Conservation (phyloP, 2,888 invertebrate genomes). For the Hypsopygia costalis region DNA sequence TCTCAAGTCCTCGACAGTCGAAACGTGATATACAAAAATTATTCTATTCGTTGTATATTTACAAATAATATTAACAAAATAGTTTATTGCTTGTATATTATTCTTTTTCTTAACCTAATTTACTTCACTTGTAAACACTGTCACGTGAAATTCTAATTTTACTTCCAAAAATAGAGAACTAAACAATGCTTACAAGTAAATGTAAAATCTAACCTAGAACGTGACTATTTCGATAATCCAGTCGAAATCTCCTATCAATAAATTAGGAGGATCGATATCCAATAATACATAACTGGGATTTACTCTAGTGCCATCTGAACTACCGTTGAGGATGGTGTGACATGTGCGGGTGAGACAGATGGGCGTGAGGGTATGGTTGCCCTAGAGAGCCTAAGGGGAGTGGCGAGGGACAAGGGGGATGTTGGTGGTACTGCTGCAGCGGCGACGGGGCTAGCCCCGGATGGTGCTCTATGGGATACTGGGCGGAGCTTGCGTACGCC, state of each 20-base stretch:
- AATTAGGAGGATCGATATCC: slow-evolving; percentile 24
- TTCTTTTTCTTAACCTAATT: slow-evolving; percentile 43
- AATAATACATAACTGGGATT: slow-evolving; percentile 28
- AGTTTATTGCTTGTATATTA: slow-evolving; percentile 59
- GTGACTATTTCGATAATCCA: slow-evolving; percentile 64
- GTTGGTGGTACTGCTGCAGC: slow-evolving; percentile 87
- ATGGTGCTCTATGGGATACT: slow-evolving; percentile 85
- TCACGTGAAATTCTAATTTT: not conserved
- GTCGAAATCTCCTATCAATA: slow-evolving; percentile 31
- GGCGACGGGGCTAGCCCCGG: slow-evolving; percentile 83
- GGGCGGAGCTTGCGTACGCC: slow-evolving; percentile 90
- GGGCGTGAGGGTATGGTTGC: slow-evolving; percentile 75
- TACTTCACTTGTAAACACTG: slow-evolving; percentile 10
- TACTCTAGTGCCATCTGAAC: slow-evolving; percentile 61
- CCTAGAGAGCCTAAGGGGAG: slow-evolving; percentile 81
- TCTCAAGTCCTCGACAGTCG: slow-evolving; percentile 49
- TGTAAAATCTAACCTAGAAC: slow-evolving; percentile 56
- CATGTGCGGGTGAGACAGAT: slow-evolving; percentile 85
- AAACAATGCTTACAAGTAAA: slow-evolving; percentile 23
- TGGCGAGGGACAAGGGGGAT: slow-evolving; percentile 88
- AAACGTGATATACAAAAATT: slow-evolving; percentile 39
- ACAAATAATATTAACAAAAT: slow-evolving; percentile 64
- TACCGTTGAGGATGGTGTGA: slow-evolving; percentile 92
- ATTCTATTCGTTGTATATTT: slow-evolving; percentile 51
- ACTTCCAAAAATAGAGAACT: slow-evolving; percentile 1